Conservation (phyloP, 2,797 vertebrate species). For the Thamnophis elegans region DNA sequence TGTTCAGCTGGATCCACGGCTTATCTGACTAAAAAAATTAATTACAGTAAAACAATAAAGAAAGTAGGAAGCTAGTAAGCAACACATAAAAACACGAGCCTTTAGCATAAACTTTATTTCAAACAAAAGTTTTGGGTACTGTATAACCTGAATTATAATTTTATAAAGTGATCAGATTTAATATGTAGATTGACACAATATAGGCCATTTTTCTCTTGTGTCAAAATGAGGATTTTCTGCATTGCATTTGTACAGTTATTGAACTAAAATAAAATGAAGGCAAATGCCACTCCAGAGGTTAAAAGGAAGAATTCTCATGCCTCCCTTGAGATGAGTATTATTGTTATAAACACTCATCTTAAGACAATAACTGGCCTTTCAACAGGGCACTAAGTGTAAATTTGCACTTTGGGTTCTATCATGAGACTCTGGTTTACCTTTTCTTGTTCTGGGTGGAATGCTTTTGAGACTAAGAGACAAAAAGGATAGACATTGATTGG, state of each 20-base stretch:
- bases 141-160: background rate
- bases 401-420: background rate
- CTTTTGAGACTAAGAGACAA: conserved; percentile 25
- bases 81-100: background rate
- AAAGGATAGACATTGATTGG: conserved; percentile 35
- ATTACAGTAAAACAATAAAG: background rate
- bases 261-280: background rate
- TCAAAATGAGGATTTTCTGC: background rate
- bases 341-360: background rate
- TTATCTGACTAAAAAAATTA: background rate
- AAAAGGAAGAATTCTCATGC: background rate
- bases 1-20: background rate
- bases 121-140: background rate
- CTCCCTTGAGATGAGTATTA: background rate
- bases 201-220: too few species aligned
- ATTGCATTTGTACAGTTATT: background rate
- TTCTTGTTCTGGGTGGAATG: background rate
- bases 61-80: background rate
- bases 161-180: background rate
- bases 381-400: background rate
- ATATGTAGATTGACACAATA: background rate
- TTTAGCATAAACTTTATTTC: background rate
- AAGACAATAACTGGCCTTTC: background rate
- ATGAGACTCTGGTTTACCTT: background rate
- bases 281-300: background rate